Conservation (phyloP, 2,113 vertebrate genomes). For the Neolamprologus fasciatus region DNA sequence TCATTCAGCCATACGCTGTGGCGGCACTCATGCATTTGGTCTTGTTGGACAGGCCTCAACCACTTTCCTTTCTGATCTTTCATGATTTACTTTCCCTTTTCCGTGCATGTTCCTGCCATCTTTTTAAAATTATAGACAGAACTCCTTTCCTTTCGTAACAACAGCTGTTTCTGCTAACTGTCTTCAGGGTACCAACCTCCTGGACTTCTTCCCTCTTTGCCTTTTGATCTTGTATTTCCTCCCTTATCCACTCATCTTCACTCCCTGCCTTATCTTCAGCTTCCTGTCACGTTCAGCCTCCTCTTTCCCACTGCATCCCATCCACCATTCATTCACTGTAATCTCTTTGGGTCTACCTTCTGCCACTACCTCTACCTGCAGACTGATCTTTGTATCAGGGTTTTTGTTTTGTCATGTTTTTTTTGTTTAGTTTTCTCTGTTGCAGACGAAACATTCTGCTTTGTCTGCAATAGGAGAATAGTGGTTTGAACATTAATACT, state of each 20-base stretch:
- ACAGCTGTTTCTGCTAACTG: not conserved
- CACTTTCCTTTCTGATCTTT: not conserved
- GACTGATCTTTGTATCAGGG: not conserved
- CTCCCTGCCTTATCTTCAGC: not conserved
- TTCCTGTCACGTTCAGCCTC: not conserved
- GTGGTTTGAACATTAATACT: not conserved
- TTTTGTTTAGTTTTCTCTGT: not conserved
- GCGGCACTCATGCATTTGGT: not conserved
- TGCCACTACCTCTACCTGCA: not conserved
- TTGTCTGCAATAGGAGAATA: not conserved
- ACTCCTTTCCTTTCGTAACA: not conserved
- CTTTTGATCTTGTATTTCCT: conserved; percentile 1
- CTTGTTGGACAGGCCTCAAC: not conserved
- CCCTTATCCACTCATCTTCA: conserved; percentile 9
- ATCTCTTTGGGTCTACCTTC: not conserved
- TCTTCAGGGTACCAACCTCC: not conserved
- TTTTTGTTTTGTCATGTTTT: not conserved
- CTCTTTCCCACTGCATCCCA: not conserved
- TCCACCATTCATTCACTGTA: not conserved
- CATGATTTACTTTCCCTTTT: not conserved
- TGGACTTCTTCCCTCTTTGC: not conserved
- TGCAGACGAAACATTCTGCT: not conserved
- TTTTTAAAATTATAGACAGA: not conserved
- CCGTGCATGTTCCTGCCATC: not conserved
- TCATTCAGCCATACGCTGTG: not conserved